Evolutionary conservation across 2,888 invertebrate genomes (phyloP).

Genomic region (Agonopterix arenella): DNA sequence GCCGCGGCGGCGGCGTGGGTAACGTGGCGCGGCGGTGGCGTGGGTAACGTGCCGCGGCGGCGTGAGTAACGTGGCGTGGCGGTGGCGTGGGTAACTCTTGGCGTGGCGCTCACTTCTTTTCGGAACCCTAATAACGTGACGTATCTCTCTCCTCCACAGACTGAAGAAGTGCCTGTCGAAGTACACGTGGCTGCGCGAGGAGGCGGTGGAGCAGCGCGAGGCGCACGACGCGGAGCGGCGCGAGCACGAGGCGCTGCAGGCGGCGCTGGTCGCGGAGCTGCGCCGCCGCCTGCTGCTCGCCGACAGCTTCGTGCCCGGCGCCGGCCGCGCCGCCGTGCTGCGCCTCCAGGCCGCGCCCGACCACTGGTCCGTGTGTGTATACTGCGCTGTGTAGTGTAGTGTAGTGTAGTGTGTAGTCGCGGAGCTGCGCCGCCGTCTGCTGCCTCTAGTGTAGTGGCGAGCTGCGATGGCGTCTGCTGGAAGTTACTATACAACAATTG

Average conservation of each 20-base stretch:
- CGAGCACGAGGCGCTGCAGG: conserved; percentile 88
- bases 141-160: conserved; percentile 61
- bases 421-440: conserved; percentile 81
- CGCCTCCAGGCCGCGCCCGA: conserved; percentile 50
- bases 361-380: conserved; percentile 2
- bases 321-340: conserved; percentile 36
- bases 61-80: too few relatives aligned
- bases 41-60: too few relatives aligned
- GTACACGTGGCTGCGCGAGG: conserved; percentile 78
- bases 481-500: too few relatives aligned
- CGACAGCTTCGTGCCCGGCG: conserved; percentile 89
- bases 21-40: too few relatives aligned
- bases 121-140: not conserved
- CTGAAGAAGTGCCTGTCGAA: conserved; percentile 93
- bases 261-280: conserved; percentile 28
- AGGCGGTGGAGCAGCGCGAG: conserved; percentile 77
- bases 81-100: too few relatives aligned
- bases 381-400: too few relatives aligned
- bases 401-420: too few relatives aligned
- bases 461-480: too few relatives aligned
- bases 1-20: too few relatives aligned
- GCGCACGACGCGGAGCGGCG: conserved; percentile 94
- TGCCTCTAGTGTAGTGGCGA: too few relatives aligned
- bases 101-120: too few relatives aligned
- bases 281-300: conserved; percentile 88